Evolutionary conservation across 2,888 invertebrate species (phyloP).

Genomic region (Parasteatoda lunata): DNA sequence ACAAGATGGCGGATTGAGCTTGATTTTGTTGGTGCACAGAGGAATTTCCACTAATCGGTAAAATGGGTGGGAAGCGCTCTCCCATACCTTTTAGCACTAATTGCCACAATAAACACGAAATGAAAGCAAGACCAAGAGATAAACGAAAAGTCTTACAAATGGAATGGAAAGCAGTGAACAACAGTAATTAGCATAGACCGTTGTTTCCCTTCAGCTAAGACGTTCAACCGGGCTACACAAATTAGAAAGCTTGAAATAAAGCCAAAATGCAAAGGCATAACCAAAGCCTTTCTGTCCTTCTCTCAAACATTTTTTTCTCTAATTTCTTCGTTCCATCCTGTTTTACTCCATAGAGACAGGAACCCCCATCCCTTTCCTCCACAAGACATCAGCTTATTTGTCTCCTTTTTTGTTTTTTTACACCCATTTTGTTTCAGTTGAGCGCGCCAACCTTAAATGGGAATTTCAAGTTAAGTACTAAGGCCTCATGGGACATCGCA

Average conservation of each 20-base stretch:
- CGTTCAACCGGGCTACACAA: conserved; percentile 61
- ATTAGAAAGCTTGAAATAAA: conserved; percentile 68
- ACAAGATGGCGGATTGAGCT: conserved; percentile 40
- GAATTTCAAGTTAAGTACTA: conserved; percentile 64
- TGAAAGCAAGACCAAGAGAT: conserved; percentile 67
- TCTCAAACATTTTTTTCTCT: conserved; percentile 33
- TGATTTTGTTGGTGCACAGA: conserved; percentile 60
- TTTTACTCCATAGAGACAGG: conserved; percentile 51
- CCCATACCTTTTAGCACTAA: conserved; percentile 68
- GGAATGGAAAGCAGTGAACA: conserved; percentile 62
- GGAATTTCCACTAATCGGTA: conserved; percentile 64
- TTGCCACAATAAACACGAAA: conserved; percentile 68
- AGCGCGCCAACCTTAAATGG: conserved; percentile 62
- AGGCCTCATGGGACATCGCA: conserved; percentile 44
- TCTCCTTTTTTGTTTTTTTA: conserved; percentile 53
- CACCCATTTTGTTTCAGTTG: conserved; percentile 64
- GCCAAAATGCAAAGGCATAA: conserved; percentile 67
- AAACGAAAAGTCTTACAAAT: conserved; percentile 65
- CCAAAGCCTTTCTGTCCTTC: conserved; percentile 35
- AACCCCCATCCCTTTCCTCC: conserved; percentile 24
- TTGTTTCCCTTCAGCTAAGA: conserved; percentile 65
- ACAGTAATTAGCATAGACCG: conserved; percentile 67
- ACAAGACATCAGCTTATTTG: conserved; percentile 57
- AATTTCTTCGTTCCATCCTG: conserved; percentile 62
- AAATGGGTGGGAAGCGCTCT: conserved; percentile 45